Evolutionary conservation across 2,113 vertebrate species (phyloP).

Genomic region (Greenwoodochromis staneri): DNA sequence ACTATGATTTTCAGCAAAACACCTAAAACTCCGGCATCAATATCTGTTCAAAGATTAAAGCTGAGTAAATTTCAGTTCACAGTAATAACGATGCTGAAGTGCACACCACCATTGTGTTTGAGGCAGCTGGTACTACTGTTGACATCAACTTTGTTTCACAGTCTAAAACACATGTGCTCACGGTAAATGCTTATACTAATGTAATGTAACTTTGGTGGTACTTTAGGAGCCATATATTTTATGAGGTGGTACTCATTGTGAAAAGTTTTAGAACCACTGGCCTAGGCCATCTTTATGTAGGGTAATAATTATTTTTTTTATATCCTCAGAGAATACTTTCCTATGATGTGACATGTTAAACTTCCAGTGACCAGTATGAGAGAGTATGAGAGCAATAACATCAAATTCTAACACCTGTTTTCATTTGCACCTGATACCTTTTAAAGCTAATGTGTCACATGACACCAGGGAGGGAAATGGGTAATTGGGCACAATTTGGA

Average conservation of each 20-base stretch:
- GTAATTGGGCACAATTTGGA: not conserved
- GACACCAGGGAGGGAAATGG: not conserved
- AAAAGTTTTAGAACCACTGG: not conserved
- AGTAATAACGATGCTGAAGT: not conserved
- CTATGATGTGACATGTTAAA: fast-evolving
- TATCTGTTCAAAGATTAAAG: not conserved
- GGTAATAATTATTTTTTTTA: not conserved
- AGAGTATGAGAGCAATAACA: not conserved
- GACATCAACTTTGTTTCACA: not conserved
- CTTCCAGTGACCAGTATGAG: not conserved
- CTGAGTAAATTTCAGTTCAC: not conserved
- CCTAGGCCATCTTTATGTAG: not conserved
- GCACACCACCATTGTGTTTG: not conserved
- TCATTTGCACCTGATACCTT: not conserved
- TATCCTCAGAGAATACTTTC: not conserved
- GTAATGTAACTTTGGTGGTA: not conserved
- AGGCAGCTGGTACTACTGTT: not conserved
- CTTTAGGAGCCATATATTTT: fast-evolving
- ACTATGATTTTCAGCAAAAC: not conserved
- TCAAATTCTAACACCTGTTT: not conserved
- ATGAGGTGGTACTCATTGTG: not conserved
- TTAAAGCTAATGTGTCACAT: not conserved
- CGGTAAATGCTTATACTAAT: not conserved
- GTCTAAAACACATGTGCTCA: fast-evolving
- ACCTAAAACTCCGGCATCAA: not conserved